These are phyloP conservation scores for Pterocles orientalis DNA, from an alignment of 2,113 vertebrate genomes.

Conservation along the genomic window DNA sequence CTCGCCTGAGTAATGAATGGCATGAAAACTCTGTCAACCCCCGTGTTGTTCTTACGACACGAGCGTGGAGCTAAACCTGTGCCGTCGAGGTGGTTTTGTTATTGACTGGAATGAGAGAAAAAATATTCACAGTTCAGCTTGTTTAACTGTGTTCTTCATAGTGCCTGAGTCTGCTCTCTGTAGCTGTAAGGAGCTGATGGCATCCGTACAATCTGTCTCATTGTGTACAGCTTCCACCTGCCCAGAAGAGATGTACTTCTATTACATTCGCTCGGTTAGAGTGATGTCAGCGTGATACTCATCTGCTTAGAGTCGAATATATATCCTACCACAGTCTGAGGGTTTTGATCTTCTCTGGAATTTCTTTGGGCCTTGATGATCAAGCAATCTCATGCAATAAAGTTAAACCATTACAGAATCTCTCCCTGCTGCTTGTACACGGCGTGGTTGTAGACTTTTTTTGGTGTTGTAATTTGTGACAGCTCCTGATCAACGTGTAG, in stretches of 20 bases:
- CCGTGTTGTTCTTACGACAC: fast-evolving
- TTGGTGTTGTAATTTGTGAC: not conserved
- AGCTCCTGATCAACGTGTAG: not conserved
- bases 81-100: not conserved
- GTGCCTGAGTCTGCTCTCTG: not conserved
- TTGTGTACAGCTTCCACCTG: not conserved
- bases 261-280: not conserved
- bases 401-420: not conserved
- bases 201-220: not conserved
- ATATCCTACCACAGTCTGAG: not conserved
- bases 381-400: not conserved
- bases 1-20: not conserved
- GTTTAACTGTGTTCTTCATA: not conserved
- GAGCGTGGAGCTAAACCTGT: not conserved
- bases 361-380: not conserved
- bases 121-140: not conserved
- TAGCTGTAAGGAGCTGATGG: not conserved
- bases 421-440: not conserved
- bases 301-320: not conserved
- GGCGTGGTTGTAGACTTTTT: not conserved
- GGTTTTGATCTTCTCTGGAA: not conserved
- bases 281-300: not conserved
- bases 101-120: not conserved
- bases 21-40: not conserved
- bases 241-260: not conserved